Percentiles rank a stretch among this genome's conserved stretches.
Evolutionary conservation across 2,797 vertebrate genomes (phyloP).

Genomic region (Pipistrellus pygmaeus): DNA sequence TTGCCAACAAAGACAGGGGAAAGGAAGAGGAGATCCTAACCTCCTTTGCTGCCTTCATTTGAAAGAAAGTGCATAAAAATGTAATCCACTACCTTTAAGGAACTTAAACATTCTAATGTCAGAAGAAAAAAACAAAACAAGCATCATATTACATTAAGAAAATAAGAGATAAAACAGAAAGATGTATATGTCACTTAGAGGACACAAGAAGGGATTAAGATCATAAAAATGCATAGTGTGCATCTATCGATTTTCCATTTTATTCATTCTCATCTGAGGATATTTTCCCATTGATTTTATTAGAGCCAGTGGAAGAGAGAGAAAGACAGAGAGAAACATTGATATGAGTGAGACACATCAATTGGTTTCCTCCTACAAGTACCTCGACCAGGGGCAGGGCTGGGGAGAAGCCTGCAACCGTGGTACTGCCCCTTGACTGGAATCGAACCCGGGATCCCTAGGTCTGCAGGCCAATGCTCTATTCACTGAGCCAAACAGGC

Average conservation of each 20-base stretch:
- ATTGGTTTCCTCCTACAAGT: too few species aligned
- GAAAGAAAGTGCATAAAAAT: neutral
- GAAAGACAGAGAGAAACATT: too few species aligned
- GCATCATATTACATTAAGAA: neutral
- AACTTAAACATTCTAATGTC: neutral
- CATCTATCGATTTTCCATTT: neutral
- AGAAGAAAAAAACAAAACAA: constrained; percentile 2
- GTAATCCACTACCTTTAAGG: neutral
- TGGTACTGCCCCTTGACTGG: too few species aligned
- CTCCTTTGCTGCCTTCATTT: constrained; percentile 37
- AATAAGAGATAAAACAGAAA: neutral
- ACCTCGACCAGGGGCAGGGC: too few species aligned
- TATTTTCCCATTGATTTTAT: too few species aligned
- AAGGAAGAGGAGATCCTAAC: neutral
- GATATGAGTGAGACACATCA: too few species aligned
- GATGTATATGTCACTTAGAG: neutral
- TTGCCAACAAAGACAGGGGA: neutral
- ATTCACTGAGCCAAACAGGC: too few species aligned
- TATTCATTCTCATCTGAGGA: neutral
- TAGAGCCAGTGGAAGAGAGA: too few species aligned
- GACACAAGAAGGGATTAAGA: neutral
- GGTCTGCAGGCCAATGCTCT: too few species aligned
- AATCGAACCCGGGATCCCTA: too few species aligned
- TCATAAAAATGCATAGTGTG: neutral
- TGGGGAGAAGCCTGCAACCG: too few species aligned